Evolutionary conservation across 2,113 vertebrate species (phyloP).

Genomic region (Petroica traversi): DNA sequence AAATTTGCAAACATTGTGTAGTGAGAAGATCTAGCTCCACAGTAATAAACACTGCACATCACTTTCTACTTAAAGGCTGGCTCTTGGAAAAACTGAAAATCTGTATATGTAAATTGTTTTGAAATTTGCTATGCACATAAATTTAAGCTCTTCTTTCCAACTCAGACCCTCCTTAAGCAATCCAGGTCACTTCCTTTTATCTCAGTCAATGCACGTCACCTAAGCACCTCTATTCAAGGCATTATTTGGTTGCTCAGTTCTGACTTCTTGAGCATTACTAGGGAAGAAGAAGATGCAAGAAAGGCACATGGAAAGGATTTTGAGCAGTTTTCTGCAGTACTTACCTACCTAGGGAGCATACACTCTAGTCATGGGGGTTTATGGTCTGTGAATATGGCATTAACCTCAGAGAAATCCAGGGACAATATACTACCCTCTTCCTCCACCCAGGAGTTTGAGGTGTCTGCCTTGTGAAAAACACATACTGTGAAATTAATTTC

Average conservation of each 20-base stretch:
- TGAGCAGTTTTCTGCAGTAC: not conserved
- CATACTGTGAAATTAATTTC: not conserved
- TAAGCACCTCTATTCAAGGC: not conserved
- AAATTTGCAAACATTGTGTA: not conserved
- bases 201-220: not conserved
- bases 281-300: not conserved
- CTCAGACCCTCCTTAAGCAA: not conserved
- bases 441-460: not conserved
- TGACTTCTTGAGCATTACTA: not conserved
- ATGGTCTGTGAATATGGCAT: no score
- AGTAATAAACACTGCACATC: not conserved
- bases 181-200: not conserved
- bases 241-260: not conserved
- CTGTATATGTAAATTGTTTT: not conserved
- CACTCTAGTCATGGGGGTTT: not conserved
- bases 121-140: not conserved
- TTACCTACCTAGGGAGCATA: not conserved
- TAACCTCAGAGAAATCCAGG: not conserved
- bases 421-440: not conserved
- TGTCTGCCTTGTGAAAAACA: not conserved
- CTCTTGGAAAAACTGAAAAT: not conserved
- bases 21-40: not conserved
- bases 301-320: not conserved
- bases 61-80: not conserved
- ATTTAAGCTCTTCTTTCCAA: not conserved